These are phyloP conservation scores for Molorchus minor DNA, from an alignment of 2,888 invertebrate genomes.

Conservation along the genomic window DNA sequence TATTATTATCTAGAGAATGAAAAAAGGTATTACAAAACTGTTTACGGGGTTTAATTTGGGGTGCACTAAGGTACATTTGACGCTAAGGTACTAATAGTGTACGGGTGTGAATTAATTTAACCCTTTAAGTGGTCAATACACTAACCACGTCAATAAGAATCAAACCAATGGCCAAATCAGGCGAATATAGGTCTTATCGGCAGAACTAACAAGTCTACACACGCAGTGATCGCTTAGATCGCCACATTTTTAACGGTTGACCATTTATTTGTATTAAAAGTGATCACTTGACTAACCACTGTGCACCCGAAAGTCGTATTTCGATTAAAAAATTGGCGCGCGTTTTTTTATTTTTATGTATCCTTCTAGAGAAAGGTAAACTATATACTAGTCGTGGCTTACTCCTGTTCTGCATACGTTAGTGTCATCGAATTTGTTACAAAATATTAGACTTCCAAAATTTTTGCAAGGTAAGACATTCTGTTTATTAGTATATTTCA, in stretches of 20 bases:
- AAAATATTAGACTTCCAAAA: background rate
- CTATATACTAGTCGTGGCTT: constrained; percentile 1
- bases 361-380: constrained; percentile 3
- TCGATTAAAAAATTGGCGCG: background rate
- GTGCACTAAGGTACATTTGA: too few relatives aligned
- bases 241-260: background rate
- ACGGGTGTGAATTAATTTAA: too few relatives aligned
- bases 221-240: background rate
- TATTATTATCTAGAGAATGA: too few relatives aligned
- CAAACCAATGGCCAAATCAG: background rate
- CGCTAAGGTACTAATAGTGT: too few relatives aligned
- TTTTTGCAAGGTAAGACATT: constrained; percentile 11
- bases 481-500: constrained; percentile 11
- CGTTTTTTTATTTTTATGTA: constrained; percentile 3
- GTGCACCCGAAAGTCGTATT: constrained; percentile 7
- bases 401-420: constrained; percentile 5
- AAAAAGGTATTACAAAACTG: too few relatives aligned
- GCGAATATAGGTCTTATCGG: background rate
- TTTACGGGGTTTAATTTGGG: too few relatives aligned
- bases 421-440: constrained; percentile 7
- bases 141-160: background rate
- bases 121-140: background rate
- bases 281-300: background rate
- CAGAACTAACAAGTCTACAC: background rate
- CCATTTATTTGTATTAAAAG: background rate